A percentile compares a stretch with the other conserved stretches of the same genome.
Conservation (phyloP, 2,888 invertebrate species). For the Dryococelus australis region DNA sequence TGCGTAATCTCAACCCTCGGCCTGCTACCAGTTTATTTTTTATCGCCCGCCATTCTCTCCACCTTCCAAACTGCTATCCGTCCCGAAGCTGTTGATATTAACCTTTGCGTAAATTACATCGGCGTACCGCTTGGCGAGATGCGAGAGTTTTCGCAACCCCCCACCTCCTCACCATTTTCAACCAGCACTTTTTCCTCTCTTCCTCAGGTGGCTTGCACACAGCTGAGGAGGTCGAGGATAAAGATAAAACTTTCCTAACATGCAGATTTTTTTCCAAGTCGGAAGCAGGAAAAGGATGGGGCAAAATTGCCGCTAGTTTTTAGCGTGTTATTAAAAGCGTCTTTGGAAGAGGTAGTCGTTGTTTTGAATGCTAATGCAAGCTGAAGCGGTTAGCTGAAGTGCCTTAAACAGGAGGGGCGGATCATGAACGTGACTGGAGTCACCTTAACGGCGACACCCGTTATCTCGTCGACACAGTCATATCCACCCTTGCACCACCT, state of each 20-base stretch:
- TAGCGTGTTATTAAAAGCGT: not conserved
- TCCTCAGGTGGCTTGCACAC: not conserved
- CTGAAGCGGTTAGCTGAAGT: not conserved
- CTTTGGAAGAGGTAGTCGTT: not conserved
- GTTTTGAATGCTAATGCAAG: not conserved
- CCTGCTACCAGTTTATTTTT: not conserved
- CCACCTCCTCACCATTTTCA: not conserved
- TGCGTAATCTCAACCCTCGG: constrained; percentile 24
- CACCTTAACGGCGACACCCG: not conserved
- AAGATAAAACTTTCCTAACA: not conserved
- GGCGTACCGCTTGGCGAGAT: not conserved
- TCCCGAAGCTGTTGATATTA: constrained; percentile 27
- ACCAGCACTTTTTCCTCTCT: not conserved
- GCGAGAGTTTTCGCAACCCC: not conserved
- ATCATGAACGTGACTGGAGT: not conserved
- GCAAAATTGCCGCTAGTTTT: not conserved
- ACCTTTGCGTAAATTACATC: constrained; percentile 23
- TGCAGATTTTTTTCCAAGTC: not conserved
- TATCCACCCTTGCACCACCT: not conserved
- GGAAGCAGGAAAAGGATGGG: not conserved
- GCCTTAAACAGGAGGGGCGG: not conserved
- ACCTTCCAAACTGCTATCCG: constrained; percentile 1
- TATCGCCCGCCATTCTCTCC: constrained; percentile 11
- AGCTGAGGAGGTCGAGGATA: not conserved
- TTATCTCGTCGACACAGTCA: constrained; percentile 11